Percentiles rank a stretch among this genome's conserved stretches.
Conservation (phyloP, 2,113 vertebrate genomes). For the human region GRCh38 chr4:144450001-144450500, state of each 20-base stretch:
- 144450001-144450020: constrained; percentile 66
- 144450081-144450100: background rate
- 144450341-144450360: background rate
- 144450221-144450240: background rate
- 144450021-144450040: constrained; percentile 36
- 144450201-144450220: background rate
- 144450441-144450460: constrained; percentile 22
- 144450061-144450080: background rate
- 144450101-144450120: constrained; percentile 29
- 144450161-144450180: background rate
- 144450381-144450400: constrained; percentile 41
- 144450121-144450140: constrained; percentile 8
- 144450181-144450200: background rate
- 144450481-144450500: constrained; percentile 63
- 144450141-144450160: background rate
- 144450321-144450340: background rate
- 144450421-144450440: background rate
- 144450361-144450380: constrained; percentile 45
- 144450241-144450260: background rate
- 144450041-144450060: background rate
- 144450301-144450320: background rate
- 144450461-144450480: constrained; percentile 8
- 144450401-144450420: constrained; percentile 49
- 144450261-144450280: background rate
- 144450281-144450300: background rate